phyloP scores from a whole-genome alignment of 2,888 invertebrate species.

The Thymelicus lineola region DNA sequence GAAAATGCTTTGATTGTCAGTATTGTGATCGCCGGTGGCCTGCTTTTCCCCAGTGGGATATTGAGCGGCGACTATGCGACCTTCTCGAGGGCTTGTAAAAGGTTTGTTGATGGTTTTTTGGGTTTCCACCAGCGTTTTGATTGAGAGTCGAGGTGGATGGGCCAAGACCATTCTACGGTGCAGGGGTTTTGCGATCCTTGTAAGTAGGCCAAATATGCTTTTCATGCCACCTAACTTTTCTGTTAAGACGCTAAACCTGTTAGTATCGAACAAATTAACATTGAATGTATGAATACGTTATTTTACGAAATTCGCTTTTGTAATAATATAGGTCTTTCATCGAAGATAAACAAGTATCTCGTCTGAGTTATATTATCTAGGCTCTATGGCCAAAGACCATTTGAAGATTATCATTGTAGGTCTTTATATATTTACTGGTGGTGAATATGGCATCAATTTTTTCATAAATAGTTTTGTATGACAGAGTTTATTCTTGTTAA shows the following conservation, averaged over 20 bases:
- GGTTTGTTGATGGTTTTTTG: not conserved
- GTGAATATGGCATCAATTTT: too few species aligned
- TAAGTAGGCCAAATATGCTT: not conserved
- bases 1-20: conserved; percentile 17
- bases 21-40: not conserved
- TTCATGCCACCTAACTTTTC: too few species aligned
- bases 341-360: too few species aligned
- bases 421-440: conserved; percentile 7
- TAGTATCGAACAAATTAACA: not conserved
- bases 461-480: too few species aligned
- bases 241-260: not conserved
- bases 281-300: not conserved
- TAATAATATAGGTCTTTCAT: not conserved
- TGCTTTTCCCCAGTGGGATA: conserved; percentile 7
- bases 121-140: not conserved
- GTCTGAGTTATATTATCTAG: too few species aligned
- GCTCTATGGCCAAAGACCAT: too few species aligned
- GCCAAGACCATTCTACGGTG: not conserved
- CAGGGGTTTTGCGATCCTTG: conserved; percentile 9
- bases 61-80: not conserved
- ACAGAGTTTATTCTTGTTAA: too few species aligned
- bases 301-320: not conserved
- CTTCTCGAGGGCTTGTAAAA: too few species aligned
- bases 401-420: not conserved
- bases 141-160: not conserved